Evolutionary conservation across 1,140 invertebrate species (phyloP), one percentile per base, ranked within the genome.

Genomic region (Bombus sylvicola): DNA sequence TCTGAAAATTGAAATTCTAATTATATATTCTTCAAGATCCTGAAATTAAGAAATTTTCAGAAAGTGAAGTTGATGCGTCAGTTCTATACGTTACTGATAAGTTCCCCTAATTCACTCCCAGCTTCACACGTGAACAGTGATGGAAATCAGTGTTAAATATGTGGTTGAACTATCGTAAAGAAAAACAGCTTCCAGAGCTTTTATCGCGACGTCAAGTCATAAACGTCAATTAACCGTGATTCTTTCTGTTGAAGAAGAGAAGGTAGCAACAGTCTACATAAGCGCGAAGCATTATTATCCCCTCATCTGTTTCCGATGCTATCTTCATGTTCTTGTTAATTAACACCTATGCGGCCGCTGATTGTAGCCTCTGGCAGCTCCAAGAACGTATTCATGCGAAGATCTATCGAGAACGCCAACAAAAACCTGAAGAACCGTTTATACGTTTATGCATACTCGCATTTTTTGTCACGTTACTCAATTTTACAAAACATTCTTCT

Each of bases 291-390:
- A 28, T 75, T 47, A 75, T 75, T 82, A 75, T 75, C 31, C 71
- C 25, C 25, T 75, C 71, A 43, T 75, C 39, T 62, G 71, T 75
- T 82, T 22, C 81, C 53, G 57, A 43, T 74, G 31, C 39, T 43
- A 75, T 75, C 81, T 66, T 74, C 72, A 34, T 64, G 72, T 75
- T 75, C 71, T n/a, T 64, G 71, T 41, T 82, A 82, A 82, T 75
- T 75, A 82, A 62, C 72, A 82, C 72, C 71, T 82, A 82, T 82
- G 37, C 59, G 9, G 12, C 2, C 4, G 31, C 28, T 82, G 57
- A 82, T 82, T 75, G 57, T 37, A 64, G 57, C 81, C 71, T 75
- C 3, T 12, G 62, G 57, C 47, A 34, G 53, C 22, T 28, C 28
- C 28, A n/a, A 62, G 10, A 43, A 22, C 53, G 4, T 9, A 12